A percentile compares a stretch with the other conserved stretches of the same genome.
Evolutionary conservation across 1,140 invertebrate species (phyloP).

Genomic region (Formica selysi): DNA sequence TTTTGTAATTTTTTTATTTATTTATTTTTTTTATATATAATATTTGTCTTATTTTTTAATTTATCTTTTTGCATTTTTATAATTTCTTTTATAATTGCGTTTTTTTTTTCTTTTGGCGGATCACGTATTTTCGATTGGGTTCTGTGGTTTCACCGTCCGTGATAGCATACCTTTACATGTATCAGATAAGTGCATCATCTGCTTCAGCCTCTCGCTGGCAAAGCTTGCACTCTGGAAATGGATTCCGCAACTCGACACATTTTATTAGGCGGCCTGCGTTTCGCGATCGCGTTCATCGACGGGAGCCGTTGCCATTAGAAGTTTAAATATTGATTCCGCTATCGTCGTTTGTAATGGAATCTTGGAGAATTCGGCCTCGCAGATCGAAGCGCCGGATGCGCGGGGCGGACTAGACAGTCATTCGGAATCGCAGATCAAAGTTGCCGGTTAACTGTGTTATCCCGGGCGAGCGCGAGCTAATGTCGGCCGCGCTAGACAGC

Average conservation of each 20-base stretch:
- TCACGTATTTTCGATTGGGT: background rate
- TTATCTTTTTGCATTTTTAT: background rate
- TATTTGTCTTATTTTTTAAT: background rate
- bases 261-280: constrained; percentile 30
- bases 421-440: constrained; percentile 79
- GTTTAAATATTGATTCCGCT: constrained; percentile 83
- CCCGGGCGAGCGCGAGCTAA: constrained; percentile 41
- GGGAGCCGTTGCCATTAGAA: constrained; percentile 71
- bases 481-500: background rate
- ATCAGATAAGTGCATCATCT: constrained; percentile 12
- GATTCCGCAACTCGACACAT: constrained; percentile 26
- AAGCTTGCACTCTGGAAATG: background rate
- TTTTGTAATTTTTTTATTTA: background rate
- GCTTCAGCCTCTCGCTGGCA: constrained; percentile 14
- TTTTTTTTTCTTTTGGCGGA: background rate
- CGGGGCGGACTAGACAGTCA: constrained; percentile 20
- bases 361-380: constrained; percentile 64
- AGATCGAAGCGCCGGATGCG: constrained; percentile 53
- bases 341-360: constrained; percentile 77
- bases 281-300: constrained; percentile 60
- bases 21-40: background rate
- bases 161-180: background rate
- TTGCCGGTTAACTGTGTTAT: constrained; percentile 72
- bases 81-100: background rate
- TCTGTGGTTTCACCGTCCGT: background rate